A percentile compares a stretch with the other conserved stretches of the same genome.
These are phyloP conservation scores for Atherinomorus stipes DNA, from an alignment of 2,113 vertebrate species.

Conservation along the genomic window DNA sequence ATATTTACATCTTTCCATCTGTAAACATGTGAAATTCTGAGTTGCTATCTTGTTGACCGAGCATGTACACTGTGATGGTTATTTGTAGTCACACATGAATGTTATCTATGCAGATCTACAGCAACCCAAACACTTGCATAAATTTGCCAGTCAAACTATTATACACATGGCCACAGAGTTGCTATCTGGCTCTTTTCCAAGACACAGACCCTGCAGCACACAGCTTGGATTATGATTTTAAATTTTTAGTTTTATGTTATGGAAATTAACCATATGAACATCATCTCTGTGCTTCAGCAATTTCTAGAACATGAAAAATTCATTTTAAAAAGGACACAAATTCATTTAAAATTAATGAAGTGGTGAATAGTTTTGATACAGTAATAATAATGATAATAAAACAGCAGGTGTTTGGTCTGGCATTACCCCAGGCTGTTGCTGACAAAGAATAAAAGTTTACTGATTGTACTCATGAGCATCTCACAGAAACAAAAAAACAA, in stretches of 20 bases:
- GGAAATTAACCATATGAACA: neutral
- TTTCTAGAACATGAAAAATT: neutral
- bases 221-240: neutral
- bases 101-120: slow-evolving; percentile 27
- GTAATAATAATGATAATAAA: neutral
- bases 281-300: neutral
- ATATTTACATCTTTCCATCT: neutral
- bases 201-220: slow-evolving; percentile 4
- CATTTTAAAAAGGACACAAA: neutral
- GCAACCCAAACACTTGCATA: slow-evolving; percentile 67
- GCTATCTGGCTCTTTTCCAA: slow-evolving; percentile 29
- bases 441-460: slow-evolving; percentile 11
- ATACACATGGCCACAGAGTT: slow-evolving; percentile 42
- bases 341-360: slow-evolving; percentile 36
- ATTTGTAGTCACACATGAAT: slow-evolving; percentile 3
- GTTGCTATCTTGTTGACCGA: neutral
- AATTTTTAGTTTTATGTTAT: neutral
- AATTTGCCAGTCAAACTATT: slow-evolving; percentile 79
- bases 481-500: neutral
- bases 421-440: slow-evolving; percentile 17
- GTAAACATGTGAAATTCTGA: too few species aligned
- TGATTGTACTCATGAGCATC: slow-evolving; percentile 5
- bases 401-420: slow-evolving; percentile 12
- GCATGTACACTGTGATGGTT: neutral
- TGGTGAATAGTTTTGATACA: neutral